These are phyloP conservation scores for Boleophthalmus pectinirostris DNA, from an alignment of 2,113 vertebrate genomes.

Conservation along the genomic window DNA sequence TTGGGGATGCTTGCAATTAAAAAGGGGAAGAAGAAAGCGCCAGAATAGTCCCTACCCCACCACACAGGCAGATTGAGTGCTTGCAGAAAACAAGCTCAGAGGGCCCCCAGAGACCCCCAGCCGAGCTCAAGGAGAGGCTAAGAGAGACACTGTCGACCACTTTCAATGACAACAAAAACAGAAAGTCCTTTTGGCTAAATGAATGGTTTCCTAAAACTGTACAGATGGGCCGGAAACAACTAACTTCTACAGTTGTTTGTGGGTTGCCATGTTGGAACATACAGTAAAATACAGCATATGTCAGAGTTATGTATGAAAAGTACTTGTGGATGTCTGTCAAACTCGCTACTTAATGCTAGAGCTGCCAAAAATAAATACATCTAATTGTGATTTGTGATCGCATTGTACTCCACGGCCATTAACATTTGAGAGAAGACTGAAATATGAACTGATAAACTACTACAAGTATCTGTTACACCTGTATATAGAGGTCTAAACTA, in stretches of 20 bases:
- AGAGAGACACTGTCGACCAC: conserved; percentile 43
- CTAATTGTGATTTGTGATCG: no score
- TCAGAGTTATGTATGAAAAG: neutral
- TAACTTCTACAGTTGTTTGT: conserved; percentile 24
- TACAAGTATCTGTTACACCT: no score
- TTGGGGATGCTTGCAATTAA: conserved; percentile 82
- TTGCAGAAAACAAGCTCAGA: conserved; percentile 72
- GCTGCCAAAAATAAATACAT: no score
- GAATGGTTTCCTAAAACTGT: conserved; percentile 51
- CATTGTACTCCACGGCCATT: no score
- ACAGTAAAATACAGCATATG: neutral
- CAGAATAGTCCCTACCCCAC: conserved; percentile 69
- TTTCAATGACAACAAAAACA: conserved; percentile 51
- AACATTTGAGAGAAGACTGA: no score
- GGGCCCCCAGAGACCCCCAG: conserved; percentile 68
- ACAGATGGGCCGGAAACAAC: conserved; percentile 54
- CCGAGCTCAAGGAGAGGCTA: conserved; percentile 64
- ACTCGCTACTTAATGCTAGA: neutral
- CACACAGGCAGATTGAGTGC: conserved; percentile 76
- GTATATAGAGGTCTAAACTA: no score
- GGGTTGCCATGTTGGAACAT: conserved; percentile 11
- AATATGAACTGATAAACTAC: neutral
- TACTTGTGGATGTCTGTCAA: neutral
- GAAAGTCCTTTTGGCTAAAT: conserved; percentile 30
- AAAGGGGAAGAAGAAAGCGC: conserved; percentile 76